Evolutionary conservation across 1,140 invertebrate genomes (phyloP), one percentile per base, ranked within the genome.

Genomic region (Drosophila repletoides): DNA sequence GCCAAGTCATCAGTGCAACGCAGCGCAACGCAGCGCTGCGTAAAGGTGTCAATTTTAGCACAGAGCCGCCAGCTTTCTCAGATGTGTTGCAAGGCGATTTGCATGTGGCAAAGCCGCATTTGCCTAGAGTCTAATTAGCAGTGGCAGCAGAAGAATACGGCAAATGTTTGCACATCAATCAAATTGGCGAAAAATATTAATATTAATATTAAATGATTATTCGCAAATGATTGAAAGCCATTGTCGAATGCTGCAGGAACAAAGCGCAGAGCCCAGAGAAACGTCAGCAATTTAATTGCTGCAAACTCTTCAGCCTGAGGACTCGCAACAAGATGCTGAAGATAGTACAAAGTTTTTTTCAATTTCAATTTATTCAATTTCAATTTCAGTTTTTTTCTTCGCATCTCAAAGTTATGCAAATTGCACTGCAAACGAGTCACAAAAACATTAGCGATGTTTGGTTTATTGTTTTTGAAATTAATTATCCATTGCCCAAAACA

Each of bases 21-120:
- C 58, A 51, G 33, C 38, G 6, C 22, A 14, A 48, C 55, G 36
- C 67, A 75, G 67, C 63, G 72, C 75, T 75, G 80, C 80, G 63
- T 76, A 86, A 80, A 86, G 80, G 80, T 86, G 80, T 86, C 75
- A 86, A 86, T 86, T 86, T 86, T 86, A 86, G 80, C 80, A 80
- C 80, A 74, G 59, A 72, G 64, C 53, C 52, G 67, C 71, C 38
- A 51, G 63, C 63, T 53, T 71, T 71, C 68, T 71, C 60, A 33
- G n/a, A 31, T 10, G 15, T 15, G 40, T 29, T 31, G 15, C 24
- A 33, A 56, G 36, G 5, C 28, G 31, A 38, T 40, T 48, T 55
- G 45, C 38, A 49, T 52, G 49, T 49, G 33, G 15, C 36, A 53
- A 34, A 24, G 12, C 9, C n/a, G n/a, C 53, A 21, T 53, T 10